A percentile compares a stretch with the other conserved stretches of the same genome.
These are phyloP conservation scores for Heterotis niloticus DNA, from an alignment of 2,113 vertebrate genomes.

Conservation along the genomic window DNA sequence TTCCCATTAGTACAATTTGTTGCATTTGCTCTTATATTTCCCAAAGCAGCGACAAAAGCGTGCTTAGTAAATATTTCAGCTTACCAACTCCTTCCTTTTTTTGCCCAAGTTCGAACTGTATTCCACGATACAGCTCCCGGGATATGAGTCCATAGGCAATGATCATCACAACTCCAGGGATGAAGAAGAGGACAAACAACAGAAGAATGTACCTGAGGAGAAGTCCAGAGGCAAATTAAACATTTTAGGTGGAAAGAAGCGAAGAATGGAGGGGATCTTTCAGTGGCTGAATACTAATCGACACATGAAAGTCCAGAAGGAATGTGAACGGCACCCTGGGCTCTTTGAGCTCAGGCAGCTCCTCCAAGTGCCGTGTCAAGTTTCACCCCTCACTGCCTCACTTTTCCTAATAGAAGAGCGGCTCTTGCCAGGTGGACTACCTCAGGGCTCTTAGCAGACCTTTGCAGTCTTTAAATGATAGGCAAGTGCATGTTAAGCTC, in stretches of 20 bases:
- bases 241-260: neutral
- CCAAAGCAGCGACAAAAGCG: neutral
- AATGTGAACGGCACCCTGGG: neutral
- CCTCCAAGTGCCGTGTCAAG: neutral
- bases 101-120: constrained; percentile 66
- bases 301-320: neutral
- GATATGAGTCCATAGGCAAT: constrained; percentile 73
- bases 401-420: neutral
- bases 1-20: neutral
- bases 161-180: constrained; percentile 71
- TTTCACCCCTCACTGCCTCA: neutral
- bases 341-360: neutral
- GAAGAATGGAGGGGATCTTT: neutral
- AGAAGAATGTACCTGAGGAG: constrained; percentile 67
- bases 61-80: constrained; percentile 14
- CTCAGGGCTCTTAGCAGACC: neutral
- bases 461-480: neutral
- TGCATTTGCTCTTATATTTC: no score
- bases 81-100: constrained; percentile 58
- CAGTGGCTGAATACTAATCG: neutral
- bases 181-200: constrained; percentile 65
- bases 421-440: neutral
- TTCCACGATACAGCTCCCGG: constrained; percentile 68
- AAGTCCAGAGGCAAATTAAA: neutral
- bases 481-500: neutral